phyloP scores from a whole-genome alignment of 2,888 invertebrate species.

The Synanthedon vespiformis region DNA sequence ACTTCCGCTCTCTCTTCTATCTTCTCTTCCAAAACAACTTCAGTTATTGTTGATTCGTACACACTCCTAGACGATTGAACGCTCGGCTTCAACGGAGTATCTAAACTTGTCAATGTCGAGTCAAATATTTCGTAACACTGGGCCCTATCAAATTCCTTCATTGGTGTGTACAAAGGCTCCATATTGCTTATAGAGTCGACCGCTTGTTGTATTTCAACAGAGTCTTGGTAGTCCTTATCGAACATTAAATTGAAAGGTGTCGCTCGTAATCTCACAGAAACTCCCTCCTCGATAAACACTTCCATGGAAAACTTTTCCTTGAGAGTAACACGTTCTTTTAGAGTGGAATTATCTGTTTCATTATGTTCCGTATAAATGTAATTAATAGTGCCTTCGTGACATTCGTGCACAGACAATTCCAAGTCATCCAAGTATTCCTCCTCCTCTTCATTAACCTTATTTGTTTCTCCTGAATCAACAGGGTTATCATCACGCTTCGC shows the following conservation, averaged over 20 bases:
- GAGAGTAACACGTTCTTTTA: constrained; percentile 23
- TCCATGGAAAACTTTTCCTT: constrained; percentile 59
- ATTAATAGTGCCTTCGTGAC: constrained; percentile 40
- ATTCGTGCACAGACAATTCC: constrained; percentile 41
- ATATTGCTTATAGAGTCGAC: constrained; percentile 44
- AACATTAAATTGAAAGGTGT: constrained; percentile 30
- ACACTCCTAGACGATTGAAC: constrained; percentile 22
- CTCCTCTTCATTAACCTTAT: constrained; percentile 25
- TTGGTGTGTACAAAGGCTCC: constrained; percentile 47
- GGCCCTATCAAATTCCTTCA: constrained; percentile 37
- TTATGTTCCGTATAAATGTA: constrained; percentile 30
- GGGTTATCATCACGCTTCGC: constrained; percentile 15
- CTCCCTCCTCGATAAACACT: constrained; percentile 49
- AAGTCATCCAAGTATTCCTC: constrained; percentile 35
- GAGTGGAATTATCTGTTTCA: constrained; percentile 20
- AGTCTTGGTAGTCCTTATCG: constrained; percentile 16
- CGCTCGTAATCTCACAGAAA: constrained; percentile 43
- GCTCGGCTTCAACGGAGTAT: constrained; percentile 46
- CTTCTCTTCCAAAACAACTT: constrained; percentile 42
- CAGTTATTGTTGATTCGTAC: constrained; percentile 27
- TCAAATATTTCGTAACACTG: constrained; percentile 56
- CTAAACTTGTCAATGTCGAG: constrained; percentile 57
- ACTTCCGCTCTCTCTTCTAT: constrained; percentile 16
- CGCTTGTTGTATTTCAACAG: constrained; percentile 40
- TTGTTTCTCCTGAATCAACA: constrained; percentile 13